A percentile compares a stretch with the other conserved stretches of the same genome.
Conservation (phyloP, 2,888 invertebrate species). For the Tinea pellionella region DNA sequence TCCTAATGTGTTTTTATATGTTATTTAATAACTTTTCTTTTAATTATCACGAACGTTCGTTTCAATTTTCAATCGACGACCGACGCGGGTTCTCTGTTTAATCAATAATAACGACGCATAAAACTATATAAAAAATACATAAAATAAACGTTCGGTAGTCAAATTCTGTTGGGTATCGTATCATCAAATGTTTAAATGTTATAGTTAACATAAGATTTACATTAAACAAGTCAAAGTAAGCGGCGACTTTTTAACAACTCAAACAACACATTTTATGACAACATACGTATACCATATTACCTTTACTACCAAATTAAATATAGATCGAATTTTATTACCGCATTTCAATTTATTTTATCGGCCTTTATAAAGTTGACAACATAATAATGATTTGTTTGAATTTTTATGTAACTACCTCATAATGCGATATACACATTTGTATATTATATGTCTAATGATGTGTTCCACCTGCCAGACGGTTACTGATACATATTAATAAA, state of each 20-base stretch:
- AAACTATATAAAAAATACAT: neutral
- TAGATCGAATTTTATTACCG: constrained; percentile 6
- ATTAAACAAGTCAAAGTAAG: constrained; percentile 7
- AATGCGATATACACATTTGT: neutral
- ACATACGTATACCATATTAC: neutral
- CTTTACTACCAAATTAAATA: constrained; percentile 3
- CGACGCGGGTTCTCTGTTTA: neutral
- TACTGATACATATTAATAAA: too few relatives aligned
- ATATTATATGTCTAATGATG: neutral
- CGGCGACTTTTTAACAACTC: neutral
- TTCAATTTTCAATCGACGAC: neutral
- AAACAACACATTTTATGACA: constrained; percentile 8
- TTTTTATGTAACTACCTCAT: neutral
- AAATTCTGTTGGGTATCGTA: neutral
- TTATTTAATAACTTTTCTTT: constrained; percentile 12
- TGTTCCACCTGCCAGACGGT: neutral
- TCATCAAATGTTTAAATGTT: neutral
- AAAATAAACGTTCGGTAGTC: constrained; percentile 12
- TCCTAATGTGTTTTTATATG: constrained; percentile 13
- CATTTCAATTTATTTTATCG: neutral
- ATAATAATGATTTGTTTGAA: constrained; percentile 11
- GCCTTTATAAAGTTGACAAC: neutral
- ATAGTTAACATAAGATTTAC: constrained; percentile 9
- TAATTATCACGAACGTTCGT: neutral
- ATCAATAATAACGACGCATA: constrained; percentile 1